Percentiles rank a stretch among this genome's conserved stretches.
Evolutionary conservation across 2,888 invertebrate species (phyloP).

Genomic region (Punctoribates punctum): DNA sequence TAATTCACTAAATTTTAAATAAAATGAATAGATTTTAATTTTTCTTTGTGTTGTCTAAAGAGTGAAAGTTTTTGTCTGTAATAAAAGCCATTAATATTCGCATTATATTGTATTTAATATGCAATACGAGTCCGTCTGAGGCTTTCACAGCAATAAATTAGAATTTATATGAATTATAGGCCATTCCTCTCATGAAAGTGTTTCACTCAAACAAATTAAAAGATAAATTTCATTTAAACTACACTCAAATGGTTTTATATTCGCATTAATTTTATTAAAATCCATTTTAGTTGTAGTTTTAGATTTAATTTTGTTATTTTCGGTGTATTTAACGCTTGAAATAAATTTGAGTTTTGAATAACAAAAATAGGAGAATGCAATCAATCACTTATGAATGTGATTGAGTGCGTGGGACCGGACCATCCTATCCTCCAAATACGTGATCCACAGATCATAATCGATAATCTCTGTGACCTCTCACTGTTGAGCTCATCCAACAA

Average conservation of each 20-base stretch:
- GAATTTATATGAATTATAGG: too few relatives aligned
- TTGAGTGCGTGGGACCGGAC: conserved; percentile 48
- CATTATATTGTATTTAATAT: not conserved
- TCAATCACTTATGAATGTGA: conserved; percentile 47
- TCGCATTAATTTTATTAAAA: too few relatives aligned
- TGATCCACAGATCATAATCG: conserved; percentile 45
- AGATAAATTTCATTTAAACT: too few relatives aligned
- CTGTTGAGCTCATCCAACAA: conserved; percentile 21
- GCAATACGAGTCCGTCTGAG: too few relatives aligned
- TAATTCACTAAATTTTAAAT: not conserved
- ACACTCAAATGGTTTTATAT: too few relatives aligned
- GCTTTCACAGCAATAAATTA: too few relatives aligned
- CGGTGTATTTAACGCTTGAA: not conserved
- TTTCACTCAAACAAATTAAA: too few relatives aligned
- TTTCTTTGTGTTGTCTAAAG: not conserved
- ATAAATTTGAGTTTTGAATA: not conserved
- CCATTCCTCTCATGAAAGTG: too few relatives aligned
- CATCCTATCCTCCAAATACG: conserved; percentile 47
- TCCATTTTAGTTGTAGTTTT: too few relatives aligned
- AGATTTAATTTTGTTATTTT: too few relatives aligned
- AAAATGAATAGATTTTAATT: conserved; percentile 6
- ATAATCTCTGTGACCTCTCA: conserved; percentile 24
- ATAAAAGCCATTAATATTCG: not conserved
- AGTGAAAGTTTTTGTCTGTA: not conserved
- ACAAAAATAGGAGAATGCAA: conserved; percentile 46